phyloP scores from a whole-genome alignment of 2,797 vertebrate genomes.

The Liparis tanakae region DNA sequence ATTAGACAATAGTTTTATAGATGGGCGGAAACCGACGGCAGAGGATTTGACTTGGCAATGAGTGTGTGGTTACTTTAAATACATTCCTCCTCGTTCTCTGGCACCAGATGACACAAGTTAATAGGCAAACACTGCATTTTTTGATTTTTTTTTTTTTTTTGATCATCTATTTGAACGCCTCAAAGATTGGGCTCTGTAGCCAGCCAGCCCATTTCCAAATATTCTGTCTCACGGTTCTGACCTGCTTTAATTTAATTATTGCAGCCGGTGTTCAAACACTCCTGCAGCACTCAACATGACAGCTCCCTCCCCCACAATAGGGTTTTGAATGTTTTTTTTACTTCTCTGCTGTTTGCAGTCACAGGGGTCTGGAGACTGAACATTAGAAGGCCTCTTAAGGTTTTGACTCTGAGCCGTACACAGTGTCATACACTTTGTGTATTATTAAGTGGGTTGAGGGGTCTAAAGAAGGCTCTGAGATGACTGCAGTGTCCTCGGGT shows the following conservation, averaged over 20 bases:
- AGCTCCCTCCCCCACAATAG: not conserved
- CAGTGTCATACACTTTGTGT: conserved; percentile 5
- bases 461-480: conserved; percentile 18
- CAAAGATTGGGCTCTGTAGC: not conserved
- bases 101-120: not conserved
- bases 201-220: conserved; percentile 38
- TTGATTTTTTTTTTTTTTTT: not conserved
- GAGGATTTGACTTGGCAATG: conserved; percentile 35
- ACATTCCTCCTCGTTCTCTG: not conserved
- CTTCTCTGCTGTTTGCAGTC: conserved; percentile 4
- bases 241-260: conserved; percentile 66
- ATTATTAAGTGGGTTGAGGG: too few species aligned
- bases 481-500: not conserved
- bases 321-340: conserved; percentile 9
- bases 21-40: conserved; percentile 9
- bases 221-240: conserved; percentile 24
- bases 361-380: not conserved
- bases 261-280: conserved; percentile 34
- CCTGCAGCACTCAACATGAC: conserved; percentile 20
- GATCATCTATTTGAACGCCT: not conserved
- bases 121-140: not conserved
- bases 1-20: conserved; percentile 42
- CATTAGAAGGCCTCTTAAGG: conserved; percentile 49
- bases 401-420: conserved; percentile 26
- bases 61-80: not conserved